Evolutionary conservation across 2,797 vertebrate species (phyloP).

Genomic region (Spheniscus humboldti): DNA sequence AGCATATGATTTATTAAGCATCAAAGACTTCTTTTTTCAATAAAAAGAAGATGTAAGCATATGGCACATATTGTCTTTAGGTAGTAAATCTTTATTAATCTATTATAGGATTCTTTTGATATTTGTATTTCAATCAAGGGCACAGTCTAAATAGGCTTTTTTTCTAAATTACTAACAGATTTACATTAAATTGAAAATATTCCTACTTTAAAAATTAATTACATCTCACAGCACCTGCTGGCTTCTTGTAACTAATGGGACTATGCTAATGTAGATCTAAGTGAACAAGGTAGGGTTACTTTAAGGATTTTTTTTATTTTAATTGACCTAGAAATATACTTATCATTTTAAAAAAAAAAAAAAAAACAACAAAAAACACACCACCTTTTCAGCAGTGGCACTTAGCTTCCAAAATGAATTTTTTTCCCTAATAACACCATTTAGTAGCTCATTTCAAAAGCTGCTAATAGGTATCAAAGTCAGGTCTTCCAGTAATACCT

Average conservation of each 20-base stretch:
- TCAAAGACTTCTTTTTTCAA: constrained; percentile 44
- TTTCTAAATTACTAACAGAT: constrained; percentile 54
- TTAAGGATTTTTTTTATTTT: neutral
- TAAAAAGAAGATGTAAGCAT: constrained; percentile 35
- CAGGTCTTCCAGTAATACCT: constrained; percentile 1
- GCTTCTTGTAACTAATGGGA: constrained; percentile 47
- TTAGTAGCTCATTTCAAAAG: constrained; percentile 52
- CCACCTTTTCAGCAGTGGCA: neutral
- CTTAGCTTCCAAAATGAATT: constrained; percentile 49
- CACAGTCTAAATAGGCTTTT: constrained; percentile 6
- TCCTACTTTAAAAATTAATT: constrained; percentile 67
- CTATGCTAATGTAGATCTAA: constrained; percentile 6
- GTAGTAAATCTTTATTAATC: constrained; percentile 48
- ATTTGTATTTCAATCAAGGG: constrained; percentile 21
- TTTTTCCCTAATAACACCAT: constrained; percentile 32
- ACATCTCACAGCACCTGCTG: constrained; percentile 49
- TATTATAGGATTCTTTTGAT: no score
- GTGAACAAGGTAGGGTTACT: neutral
- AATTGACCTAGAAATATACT: neutral
- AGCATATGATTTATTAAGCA: constrained; percentile 48
- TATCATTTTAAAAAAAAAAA: neutral
- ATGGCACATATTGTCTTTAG: neutral
- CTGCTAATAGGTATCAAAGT: constrained; percentile 44
- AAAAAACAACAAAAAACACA: neutral
- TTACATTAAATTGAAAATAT: constrained; percentile 52